Conservation (phyloP, 1,140 invertebrate genomes). For the Pogonognathellus flavescens region DNA sequence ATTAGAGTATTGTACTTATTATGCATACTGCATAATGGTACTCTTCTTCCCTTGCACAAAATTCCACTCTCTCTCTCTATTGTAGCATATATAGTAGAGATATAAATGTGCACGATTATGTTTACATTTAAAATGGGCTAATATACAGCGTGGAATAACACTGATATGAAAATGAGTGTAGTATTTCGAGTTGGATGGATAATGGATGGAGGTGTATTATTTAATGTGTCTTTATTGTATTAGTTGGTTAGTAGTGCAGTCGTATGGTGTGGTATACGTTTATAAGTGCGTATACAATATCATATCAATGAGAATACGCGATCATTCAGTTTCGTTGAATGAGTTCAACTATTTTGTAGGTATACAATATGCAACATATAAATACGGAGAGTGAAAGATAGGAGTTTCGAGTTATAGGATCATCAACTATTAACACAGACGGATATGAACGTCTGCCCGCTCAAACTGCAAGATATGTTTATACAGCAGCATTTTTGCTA, state of each 20-base stretch:
- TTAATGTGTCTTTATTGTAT: background rate
- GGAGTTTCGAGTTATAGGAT: background rate
- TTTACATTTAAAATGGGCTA: no score
- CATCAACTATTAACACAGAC: background rate
- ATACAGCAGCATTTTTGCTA: constrained; percentile 31
- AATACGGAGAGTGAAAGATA: background rate
- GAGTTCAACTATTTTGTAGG: background rate
- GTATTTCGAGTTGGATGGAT: no score
- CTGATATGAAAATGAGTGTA: no score
- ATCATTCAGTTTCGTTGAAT: constrained; percentile 43
- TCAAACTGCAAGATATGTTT: constrained; percentile 8
- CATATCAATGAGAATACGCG: constrained; percentile 46
- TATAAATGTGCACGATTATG: no score
- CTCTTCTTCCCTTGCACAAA: no score
- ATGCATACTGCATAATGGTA: no score
- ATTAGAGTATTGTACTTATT: no score
- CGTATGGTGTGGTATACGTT: background rate
- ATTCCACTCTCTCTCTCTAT: no score
- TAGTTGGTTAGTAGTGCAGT: constrained; percentile 26
- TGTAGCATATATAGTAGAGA: no score
- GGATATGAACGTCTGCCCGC: constrained; percentile 2
- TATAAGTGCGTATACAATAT: constrained; percentile 16
- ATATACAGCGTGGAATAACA: no score
- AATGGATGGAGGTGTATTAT: no score
- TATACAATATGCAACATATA: no score